Evolutionary conservation across 2,113 vertebrate genomes (phyloP), one percentile per base, ranked within the genome.

Genomic region (Pseudolaguvia tuberculata): DNA sequence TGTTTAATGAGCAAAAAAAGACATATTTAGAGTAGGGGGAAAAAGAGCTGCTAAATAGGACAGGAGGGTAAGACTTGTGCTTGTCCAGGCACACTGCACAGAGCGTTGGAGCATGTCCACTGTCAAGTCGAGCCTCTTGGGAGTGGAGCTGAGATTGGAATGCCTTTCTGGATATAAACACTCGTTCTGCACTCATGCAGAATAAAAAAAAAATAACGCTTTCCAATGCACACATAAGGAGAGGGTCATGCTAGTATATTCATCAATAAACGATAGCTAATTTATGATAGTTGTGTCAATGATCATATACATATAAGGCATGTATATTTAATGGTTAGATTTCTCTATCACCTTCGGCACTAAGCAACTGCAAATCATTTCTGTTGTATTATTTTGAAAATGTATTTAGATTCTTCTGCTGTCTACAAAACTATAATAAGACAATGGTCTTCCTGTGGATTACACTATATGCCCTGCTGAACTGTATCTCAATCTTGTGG

Each of bases 71-170:
- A 71, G 45, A 65, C 61, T 59, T 27, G n/a, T 72, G 71, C 63
- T 73, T 53, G 72, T 58, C 59, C 39, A 71, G 75, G 68, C 71
- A 63, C 29, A 81, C 79, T 55, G 76, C 79, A 81, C 86, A 84
- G 84, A 88, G 88, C 83, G 84, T 87, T 88, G 82, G 86, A 86
- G 80, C 81, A 88, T 91, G 85, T 90, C 90, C 93, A 92, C 83
- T 86, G 88, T 92, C 89, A 92, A 94, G 94, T 88, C 88, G 85
- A 91, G 92, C 91, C 92, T 91, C 90, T 89, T 91, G 92, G 91
- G 90, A 89, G 59, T 90, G 88, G 89, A 91, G 92, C 90, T 90
- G 91, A 91, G 80, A 78, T 80, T 13, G 29, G 75, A 81, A 81
- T 72, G 80, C 76, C 72, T 71, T 67, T 45, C 48, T 62, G 70